Base-by-base conservation (phyloP, 2,888 invertebrate genomes). In the Endomychus coccineus region DNA sequence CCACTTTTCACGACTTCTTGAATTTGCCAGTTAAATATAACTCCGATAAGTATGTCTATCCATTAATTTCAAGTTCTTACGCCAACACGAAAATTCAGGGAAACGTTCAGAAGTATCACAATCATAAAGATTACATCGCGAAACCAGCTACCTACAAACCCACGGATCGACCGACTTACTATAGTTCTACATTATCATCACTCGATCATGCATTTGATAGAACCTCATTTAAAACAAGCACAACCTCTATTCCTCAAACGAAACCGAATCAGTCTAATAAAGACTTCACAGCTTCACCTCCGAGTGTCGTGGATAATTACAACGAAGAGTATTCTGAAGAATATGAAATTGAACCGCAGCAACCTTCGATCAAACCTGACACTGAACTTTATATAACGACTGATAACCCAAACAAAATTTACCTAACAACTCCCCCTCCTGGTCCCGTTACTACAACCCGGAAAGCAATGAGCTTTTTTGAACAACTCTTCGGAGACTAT, bases 71-170 rank as follows among this genome's bases (percentile, higher is more conserved):
- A 1, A 80, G 73, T 51, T 80, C 80, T 1, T 82, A 82, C 55
- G 80, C 81, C 1, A 81, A 80, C 50, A 72, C 80, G 1, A 82
- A 81, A 56, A 75, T 80, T 15, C 81, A 81, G 54, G 80, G 80
- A 28, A 74, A 71, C 54, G 71, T 71, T 32, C 71, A 73, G 46
- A 73, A 69, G 43, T 70, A 70, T 47, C 69, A 71, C 40, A 73
- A 74, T 39, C 67, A 67, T 43, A 67, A 68, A 45, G 60, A 64
- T 29, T 60, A 61, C 35, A 48, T 49, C 9, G 52, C 53, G 9
- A 57, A 56, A 37, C 46, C 50, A 13, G 59, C 63, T 1, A 63
- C 62, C 3, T 54, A 57, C 19, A 66, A 60, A 50, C 61, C 66
- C 13, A 53, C 54, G 5, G 62, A 55, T 41, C n/a, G n/a, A n/a